These are phyloP conservation scores for Sciurus vulgaris DNA, from an alignment of 2,797 vertebrate species.

Conservation along the genomic window DNA sequence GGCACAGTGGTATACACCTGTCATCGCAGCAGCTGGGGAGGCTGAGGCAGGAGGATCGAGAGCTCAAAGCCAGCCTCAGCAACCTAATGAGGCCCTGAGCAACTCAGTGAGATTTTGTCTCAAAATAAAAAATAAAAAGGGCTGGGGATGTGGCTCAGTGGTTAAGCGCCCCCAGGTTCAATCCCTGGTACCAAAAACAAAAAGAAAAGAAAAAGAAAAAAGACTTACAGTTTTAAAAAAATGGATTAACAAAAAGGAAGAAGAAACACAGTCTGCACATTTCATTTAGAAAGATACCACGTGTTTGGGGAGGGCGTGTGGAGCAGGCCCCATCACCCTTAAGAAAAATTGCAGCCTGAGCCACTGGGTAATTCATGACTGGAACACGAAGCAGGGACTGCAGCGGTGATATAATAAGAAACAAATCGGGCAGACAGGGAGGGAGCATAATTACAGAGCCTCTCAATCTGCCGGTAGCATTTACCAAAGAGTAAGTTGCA, in stretches of 20 bases:
- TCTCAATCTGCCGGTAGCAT: constrained; percentile 82
- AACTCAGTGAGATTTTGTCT: no score
- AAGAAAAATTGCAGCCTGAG: constrained; percentile 78
- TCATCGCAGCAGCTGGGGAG: no score
- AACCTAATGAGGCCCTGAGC: no score
- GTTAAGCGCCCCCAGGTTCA: no score
- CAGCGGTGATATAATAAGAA: constrained; percentile 82
- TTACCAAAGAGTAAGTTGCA: constrained; percentile 87
- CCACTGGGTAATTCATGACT: constrained; percentile 74
- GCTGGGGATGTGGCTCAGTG: no score
- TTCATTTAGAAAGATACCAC: constrained; percentile 61
- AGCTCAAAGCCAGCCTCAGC: no score
- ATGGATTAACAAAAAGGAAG: not conserved
- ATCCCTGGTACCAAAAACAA: no score
- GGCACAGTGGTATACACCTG: no score
- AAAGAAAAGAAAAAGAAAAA: no score
- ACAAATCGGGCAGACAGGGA: constrained; percentile 84
- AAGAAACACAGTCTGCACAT: constrained; percentile 47
- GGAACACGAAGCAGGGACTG: constrained; percentile 74
- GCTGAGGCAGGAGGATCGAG: no score
- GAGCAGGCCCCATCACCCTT: constrained; percentile 46
- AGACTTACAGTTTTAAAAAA: no score
- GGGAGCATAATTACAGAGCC: constrained; percentile 84
- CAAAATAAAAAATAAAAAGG: no score
- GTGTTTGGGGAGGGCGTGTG: constrained; percentile 20